Conservation (phyloP, 2,888 invertebrate genomes). For the Lottia scabra region DNA sequence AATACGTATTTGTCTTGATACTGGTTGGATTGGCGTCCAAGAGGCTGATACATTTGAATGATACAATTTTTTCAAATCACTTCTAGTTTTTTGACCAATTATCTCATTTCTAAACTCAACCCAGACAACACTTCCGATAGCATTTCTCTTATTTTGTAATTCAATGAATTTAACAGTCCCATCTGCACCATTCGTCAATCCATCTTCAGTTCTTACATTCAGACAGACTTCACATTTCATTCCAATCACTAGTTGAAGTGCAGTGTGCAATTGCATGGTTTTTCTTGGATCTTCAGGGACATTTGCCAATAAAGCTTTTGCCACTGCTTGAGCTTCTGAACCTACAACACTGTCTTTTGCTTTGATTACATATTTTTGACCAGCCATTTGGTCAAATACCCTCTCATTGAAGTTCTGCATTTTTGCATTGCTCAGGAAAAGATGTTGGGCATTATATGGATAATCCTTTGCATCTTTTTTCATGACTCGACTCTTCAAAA, state of each 20-base stretch:
- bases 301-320: slow-evolving; percentile 16
- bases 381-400: slow-evolving; percentile 9
- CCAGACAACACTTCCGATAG: slow-evolving; percentile 19
- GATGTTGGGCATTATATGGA: slow-evolving; percentile 23
- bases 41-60: neutral
- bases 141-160: neutral
- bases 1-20: slow-evolving; percentile 14
- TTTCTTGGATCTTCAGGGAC: slow-evolving; percentile 7
- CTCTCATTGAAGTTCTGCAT: slow-evolving; percentile 26
- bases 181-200: slow-evolving; percentile 37
- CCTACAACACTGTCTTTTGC: slow-evolving; percentile 30
- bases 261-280: slow-evolving; percentile 23
- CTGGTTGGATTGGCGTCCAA: slow-evolving; percentile 24
- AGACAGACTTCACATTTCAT: slow-evolving; percentile 28
- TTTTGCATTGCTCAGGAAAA: slow-evolving; percentile 31
- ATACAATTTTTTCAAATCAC: slow-evolving; percentile 14
- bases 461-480: slow-evolving; percentile 14
- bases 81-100: slow-evolving; percentile 18
- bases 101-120: slow-evolving; percentile 16
- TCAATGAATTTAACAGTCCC: slow-evolving; percentile 26
- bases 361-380: slow-evolving; percentile 11
- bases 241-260: slow-evolving; percentile 19
- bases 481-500: slow-evolving; percentile 20
- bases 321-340: slow-evolving; percentile 12
- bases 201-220: slow-evolving; percentile 35